Evolutionary conservation across 2,888 invertebrate species (phyloP).

Genomic region (Tanytarsus gracilentus): DNA sequence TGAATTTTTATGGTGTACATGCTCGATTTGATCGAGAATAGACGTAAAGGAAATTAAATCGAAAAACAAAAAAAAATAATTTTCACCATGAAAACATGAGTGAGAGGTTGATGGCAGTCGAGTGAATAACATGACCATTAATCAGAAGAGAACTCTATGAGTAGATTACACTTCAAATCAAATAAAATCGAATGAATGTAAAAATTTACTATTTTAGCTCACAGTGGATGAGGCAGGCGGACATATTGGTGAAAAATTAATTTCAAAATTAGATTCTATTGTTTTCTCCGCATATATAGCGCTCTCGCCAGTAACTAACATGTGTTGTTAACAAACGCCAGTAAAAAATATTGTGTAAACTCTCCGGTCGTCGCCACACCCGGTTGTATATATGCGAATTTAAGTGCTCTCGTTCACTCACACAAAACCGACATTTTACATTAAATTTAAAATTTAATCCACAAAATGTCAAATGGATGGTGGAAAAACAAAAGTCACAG

Average conservation of each 20-base stretch:
- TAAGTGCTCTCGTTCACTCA: too few species aligned
- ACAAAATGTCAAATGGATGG: too few species aligned
- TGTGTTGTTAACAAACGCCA: too few species aligned
- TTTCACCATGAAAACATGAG: not conserved
- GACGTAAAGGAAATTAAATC: conserved; percentile 11
- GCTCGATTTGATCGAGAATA: conserved; percentile 1
- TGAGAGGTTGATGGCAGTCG: not conserved
- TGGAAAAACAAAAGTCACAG: not conserved
- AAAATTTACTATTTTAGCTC: not conserved
- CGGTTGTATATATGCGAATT: too few species aligned
- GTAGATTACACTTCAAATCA: conserved; percentile 9
- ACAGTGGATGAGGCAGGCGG: not conserved
- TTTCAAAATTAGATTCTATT: too few species aligned
- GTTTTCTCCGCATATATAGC: too few species aligned
- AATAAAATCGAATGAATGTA: not conserved
- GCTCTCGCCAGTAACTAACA: too few species aligned
- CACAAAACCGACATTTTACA: too few species aligned
- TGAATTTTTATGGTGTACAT: conserved; percentile 8
- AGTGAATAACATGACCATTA: conserved; percentile 2
- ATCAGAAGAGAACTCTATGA: conserved; percentile 1
- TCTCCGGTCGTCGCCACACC: too few species aligned
- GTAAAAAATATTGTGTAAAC: too few species aligned
- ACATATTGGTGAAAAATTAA: not conserved
- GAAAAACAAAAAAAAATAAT: conserved; percentile 2
- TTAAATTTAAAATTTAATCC: too few species aligned